These are phyloP conservation scores for Stigmatopora argus DNA, from an alignment of 2,113 vertebrate genomes.

Conservation along the genomic window DNA sequence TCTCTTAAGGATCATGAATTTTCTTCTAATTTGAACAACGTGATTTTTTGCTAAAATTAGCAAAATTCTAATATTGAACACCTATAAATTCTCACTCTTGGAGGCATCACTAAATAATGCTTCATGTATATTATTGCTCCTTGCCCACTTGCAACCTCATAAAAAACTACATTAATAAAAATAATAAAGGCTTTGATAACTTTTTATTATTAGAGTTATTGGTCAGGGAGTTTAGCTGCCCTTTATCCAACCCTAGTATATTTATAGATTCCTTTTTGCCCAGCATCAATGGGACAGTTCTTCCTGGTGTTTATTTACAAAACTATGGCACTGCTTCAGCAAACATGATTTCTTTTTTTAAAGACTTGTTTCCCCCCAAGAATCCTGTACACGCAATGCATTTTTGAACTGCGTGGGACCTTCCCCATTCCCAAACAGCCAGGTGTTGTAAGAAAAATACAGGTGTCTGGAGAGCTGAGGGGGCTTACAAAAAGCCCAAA, in stretches of 20 bases:
- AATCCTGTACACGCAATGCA: not conserved
- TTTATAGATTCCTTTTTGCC: not conserved
- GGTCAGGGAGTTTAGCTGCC: slow-evolving; percentile 1
- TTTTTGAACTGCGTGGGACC: slow-evolving; percentile 6
- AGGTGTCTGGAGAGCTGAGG: slow-evolving; percentile 43
- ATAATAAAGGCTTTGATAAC: not conserved
- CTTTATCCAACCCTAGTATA: not conserved
- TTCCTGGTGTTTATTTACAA: slow-evolving; percentile 2
- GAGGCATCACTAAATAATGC: no score
- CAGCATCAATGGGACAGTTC: not conserved
- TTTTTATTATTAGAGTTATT: not conserved
- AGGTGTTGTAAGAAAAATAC: slow-evolving; percentile 62
- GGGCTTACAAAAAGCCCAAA: slow-evolving; percentile 25
- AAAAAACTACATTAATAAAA: not conserved
- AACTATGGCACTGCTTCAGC: not conserved
- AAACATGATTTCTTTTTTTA: not conserved
- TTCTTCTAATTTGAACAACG: no score
- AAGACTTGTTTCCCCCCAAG: not conserved
- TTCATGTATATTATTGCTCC: no score
- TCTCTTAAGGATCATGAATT: no score
- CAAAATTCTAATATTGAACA: no score
- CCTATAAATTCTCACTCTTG: no score
- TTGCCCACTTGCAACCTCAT: not conserved
- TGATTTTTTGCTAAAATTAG: no score
- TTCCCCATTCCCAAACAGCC: slow-evolving; percentile 46